Evolutionary conservation across 2,113 vertebrate genomes (phyloP).

Genomic region (Nesoenas mayeri): DNA sequence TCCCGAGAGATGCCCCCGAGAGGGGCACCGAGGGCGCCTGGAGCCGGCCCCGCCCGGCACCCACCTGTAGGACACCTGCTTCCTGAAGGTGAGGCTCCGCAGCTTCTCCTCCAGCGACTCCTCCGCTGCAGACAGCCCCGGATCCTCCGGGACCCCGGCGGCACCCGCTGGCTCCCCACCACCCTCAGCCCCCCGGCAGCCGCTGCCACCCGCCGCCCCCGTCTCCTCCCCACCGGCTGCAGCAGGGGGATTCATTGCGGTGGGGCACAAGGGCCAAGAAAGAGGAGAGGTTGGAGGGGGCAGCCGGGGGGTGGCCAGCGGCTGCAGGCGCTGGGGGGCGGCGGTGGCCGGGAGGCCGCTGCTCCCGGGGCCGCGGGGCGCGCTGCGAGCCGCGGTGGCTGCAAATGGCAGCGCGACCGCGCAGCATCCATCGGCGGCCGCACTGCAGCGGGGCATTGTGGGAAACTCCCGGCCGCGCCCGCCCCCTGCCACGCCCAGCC

Average conservation of each 20-base stretch:
- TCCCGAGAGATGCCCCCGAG: no score
- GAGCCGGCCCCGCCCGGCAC: background rate
- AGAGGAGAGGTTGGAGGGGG: background rate
- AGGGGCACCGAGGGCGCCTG: background rate
- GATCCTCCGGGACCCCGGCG: no score
- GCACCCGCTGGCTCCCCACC: no score
- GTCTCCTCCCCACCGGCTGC: slow-evolving; percentile 63
- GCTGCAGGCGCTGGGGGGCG: background rate
- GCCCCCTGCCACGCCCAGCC: slow-evolving; percentile 57
- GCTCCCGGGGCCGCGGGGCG: background rate
- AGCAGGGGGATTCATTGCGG: slow-evolving; percentile 68
- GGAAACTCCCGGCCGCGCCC: slow-evolving; percentile 78
- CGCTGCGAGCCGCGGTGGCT: slow-evolving; percentile 56
- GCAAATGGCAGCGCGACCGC: slow-evolving; percentile 80
- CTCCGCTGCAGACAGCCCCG: no score
- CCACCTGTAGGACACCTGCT: slow-evolving; percentile 91
- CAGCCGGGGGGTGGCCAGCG: background rate
- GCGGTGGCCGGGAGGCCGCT: background rate
- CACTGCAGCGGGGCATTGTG: slow-evolving; percentile 81
- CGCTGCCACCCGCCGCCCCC: slow-evolving; percentile 57
- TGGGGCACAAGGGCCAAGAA: background rate
- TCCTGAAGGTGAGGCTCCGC: slow-evolving; percentile 77
- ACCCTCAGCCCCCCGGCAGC: slow-evolving; percentile 47
- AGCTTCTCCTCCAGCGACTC: no score
- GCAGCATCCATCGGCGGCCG: slow-evolving; percentile 81